Evolutionary conservation across 2,888 invertebrate genomes (phyloP).

Genomic region (Theristus sp.): DNA sequence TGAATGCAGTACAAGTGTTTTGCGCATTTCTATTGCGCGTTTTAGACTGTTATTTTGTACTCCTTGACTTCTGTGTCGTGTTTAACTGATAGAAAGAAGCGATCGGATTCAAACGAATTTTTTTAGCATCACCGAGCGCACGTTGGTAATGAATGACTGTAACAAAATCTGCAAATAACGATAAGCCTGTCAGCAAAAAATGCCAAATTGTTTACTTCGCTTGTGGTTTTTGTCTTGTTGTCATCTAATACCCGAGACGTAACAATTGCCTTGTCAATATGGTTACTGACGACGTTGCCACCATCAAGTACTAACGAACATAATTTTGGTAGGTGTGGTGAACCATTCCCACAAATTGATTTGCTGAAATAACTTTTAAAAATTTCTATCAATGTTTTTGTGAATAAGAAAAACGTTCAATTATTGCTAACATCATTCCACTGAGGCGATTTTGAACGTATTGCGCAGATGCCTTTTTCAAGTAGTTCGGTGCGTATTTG

Average conservation of each 20-base stretch:
- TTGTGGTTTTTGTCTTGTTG: neutral
- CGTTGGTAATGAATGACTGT: too few species aligned
- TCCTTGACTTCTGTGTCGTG: too few species aligned
- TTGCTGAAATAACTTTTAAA: neutral
- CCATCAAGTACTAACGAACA: neutral
- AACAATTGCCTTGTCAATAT: neutral
- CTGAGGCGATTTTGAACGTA: neutral
- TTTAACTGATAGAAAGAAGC: too few species aligned
- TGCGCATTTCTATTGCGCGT: too few species aligned
- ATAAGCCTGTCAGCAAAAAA: too few species aligned
- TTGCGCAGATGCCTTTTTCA: neutral
- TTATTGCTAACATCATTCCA: neutral
- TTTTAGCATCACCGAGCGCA: too few species aligned
- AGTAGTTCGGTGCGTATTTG: neutral
- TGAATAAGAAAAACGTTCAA: neutral
- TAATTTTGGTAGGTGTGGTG: neutral
- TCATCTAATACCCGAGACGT: neutral
- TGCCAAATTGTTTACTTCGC: too few species aligned
- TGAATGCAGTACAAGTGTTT: neutral
- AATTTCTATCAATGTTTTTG: too few species aligned
- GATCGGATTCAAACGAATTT: too few species aligned
- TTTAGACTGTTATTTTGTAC: too few species aligned
- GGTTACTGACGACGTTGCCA: slow-evolving; percentile 1
- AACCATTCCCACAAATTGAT: neutral
- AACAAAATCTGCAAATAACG: too few species aligned